A percentile compares a stretch with the other conserved stretches of the same genome.
Evolutionary conservation across 2,113 vertebrate species (phyloP).

Genomic region (Piprites chloris): DNA sequence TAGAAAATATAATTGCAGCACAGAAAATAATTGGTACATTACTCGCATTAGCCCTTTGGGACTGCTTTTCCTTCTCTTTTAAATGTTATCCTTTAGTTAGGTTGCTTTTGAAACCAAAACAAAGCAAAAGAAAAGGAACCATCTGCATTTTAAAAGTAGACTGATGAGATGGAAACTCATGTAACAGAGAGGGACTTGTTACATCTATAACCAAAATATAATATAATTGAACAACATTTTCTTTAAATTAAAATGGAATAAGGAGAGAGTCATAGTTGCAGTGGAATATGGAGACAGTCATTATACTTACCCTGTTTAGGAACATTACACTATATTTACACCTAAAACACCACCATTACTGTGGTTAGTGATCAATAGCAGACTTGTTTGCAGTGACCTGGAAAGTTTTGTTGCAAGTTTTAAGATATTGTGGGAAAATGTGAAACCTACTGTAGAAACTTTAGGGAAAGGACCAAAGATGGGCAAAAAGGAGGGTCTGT

Average conservation of each 20-base stretch:
- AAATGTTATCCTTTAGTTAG: neutral
- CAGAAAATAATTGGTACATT: slow-evolving; percentile 56
- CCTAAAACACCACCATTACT: neutral
- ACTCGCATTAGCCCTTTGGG: slow-evolving; percentile 4
- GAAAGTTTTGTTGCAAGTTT: neutral
- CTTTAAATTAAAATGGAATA: neutral
- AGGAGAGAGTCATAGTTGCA: neutral
- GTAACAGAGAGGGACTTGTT: neutral
- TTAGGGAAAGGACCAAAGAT: neutral
- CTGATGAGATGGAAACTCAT: neutral
- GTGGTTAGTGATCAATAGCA: neutral
- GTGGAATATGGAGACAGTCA: neutral
- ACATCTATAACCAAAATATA: neutral
- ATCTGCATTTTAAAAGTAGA: neutral
- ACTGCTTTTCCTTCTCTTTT: neutral
- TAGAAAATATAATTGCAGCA: slow-evolving; percentile 40
- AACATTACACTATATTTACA: neutral
- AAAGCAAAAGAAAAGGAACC: neutral
- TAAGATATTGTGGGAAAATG: neutral
- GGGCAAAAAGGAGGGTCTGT: neutral
- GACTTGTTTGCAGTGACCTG: neutral
- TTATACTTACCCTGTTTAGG: neutral
- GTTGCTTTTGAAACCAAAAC: slow-evolving; percentile 30
- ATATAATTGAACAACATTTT: neutral
- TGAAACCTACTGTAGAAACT: neutral